Percentiles rank a stretch among this genome's conserved stretches.
Conservation (phyloP, 1,140 invertebrate species). For the Drosophila sp. region DNA sequence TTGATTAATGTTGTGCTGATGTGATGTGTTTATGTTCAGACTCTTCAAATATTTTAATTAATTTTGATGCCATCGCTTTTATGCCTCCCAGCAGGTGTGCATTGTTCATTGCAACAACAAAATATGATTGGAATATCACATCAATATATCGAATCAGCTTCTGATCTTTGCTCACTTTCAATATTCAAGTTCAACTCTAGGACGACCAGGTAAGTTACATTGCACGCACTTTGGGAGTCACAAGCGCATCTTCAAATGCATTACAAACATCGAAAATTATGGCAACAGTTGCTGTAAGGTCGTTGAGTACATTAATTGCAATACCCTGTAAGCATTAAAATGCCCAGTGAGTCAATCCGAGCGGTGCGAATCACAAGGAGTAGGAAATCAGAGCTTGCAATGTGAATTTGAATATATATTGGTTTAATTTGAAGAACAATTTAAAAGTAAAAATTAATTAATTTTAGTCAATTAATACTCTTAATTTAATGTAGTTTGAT, state of each 20-base stretch:
- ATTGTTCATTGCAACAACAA: conserved; percentile 25
- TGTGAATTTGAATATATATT: too few species aligned
- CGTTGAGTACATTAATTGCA: conserved; percentile 70
- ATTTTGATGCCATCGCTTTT: conserved; percentile 19
- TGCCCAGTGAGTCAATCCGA: not conserved
- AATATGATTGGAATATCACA: conserved; percentile 6
- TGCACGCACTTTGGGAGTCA: conserved; percentile 30
- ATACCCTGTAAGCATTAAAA: conserved; percentile 34
- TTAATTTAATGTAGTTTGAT: too few species aligned
- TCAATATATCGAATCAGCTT: conserved; percentile 23
- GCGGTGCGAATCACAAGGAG: too few species aligned
- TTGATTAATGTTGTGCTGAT: conserved; percentile 43
- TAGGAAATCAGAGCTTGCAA: too few species aligned
- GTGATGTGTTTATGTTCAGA: conserved; percentile 13
- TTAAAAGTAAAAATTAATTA: too few species aligned
- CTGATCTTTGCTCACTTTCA: conserved; percentile 42
- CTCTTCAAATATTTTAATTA: conserved; percentile 38
- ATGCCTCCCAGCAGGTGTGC: conserved; percentile 38
- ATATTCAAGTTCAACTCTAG: conserved; percentile 41
- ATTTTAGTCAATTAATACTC: too few species aligned
- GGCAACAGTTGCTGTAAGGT: conserved; percentile 46
- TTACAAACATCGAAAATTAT: conserved; percentile 43
- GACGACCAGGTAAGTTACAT: conserved; percentile 42
- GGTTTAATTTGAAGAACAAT: too few species aligned
- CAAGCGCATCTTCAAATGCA: conserved; percentile 52